Conservation (phyloP, 1,140 invertebrate genomes). For the Diorhabda carinulata region DNA sequence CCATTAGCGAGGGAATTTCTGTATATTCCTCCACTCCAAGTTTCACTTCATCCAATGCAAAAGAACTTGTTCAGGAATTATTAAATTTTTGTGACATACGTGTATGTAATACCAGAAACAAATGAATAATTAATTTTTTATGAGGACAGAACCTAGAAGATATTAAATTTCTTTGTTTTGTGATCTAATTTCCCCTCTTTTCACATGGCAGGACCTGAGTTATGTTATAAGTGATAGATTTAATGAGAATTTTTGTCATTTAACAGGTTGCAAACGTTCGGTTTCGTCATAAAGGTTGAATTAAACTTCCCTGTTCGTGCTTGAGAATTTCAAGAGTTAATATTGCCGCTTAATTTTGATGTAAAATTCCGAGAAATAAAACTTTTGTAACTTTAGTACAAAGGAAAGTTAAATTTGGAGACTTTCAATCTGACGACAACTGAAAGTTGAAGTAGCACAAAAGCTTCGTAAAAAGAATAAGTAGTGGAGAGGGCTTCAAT, state of each 20-base stretch:
- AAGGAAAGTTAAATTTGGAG: not conserved
- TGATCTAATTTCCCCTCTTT: not conserved
- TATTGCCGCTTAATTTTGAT: constrained; percentile 1
- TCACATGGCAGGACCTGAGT: not conserved
- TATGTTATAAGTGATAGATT: not conserved
- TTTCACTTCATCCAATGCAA: too few relatives aligned
- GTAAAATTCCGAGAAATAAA: not conserved
- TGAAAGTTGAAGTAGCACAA: not conserved
- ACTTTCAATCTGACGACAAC: not conserved
- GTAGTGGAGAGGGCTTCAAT: too few relatives aligned
- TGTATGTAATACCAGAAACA: too few relatives aligned
- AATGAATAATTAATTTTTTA: too few relatives aligned
- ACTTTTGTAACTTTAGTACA: not conserved
- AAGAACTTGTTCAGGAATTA: too few relatives aligned
- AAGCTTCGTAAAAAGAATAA: not conserved
- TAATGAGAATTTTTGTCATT: constrained; percentile 1
- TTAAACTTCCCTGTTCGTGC: constrained; percentile 2
- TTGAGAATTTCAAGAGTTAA: not conserved
- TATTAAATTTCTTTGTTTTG: too few relatives aligned
- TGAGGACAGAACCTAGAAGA: too few relatives aligned
- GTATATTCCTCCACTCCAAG: too few relatives aligned
- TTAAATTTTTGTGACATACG: too few relatives aligned
- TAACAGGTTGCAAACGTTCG: not conserved
- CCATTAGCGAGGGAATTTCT: too few relatives aligned
- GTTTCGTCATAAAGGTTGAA: constrained; percentile 2